phyloP scores from a whole-genome alignment of 2,888 invertebrate species.

The Calameuta idolon region DNA sequence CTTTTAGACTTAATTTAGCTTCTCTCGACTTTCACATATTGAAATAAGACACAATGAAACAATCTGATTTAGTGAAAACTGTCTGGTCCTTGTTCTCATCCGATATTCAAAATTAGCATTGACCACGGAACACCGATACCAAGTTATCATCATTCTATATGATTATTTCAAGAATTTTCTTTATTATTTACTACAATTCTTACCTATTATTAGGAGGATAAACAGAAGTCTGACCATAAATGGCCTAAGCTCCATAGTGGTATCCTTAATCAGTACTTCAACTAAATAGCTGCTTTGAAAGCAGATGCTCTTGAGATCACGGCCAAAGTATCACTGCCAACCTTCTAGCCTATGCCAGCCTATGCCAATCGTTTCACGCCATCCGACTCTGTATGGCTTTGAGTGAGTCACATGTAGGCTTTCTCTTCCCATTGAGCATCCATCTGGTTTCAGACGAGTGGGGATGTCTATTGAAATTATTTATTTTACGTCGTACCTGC shows the following conservation, averaged over 20 bases:
- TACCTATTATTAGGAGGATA: conserved; percentile 28
- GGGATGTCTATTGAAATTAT: conserved; percentile 32
- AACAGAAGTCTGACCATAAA: conserved; percentile 41
- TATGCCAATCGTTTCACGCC: no score
- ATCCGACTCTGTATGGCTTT: neutral
- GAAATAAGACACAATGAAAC: no score
- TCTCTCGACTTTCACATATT: no score
- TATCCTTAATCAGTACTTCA: no score
- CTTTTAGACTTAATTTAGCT: no score
- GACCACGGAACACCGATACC: no score
- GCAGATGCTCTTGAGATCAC: conserved; percentile 21
- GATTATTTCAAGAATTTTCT: neutral
- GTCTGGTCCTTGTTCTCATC: no score
- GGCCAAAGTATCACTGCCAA: conserved; percentile 29
- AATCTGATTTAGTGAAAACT: no score
- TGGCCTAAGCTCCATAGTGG: conserved; percentile 23
- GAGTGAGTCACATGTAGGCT: conserved; percentile 34
- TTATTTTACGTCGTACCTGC: neutral
- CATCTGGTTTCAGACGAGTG: conserved; percentile 13
- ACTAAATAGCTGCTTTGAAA: no score
- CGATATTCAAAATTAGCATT: no score
- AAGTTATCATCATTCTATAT: no score
- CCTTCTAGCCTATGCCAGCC: neutral
- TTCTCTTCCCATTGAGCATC: conserved; percentile 44
- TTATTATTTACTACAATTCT: neutral